Base-by-base conservation (phyloP, 2,113 vertebrate species). In the Ranitomeya imitator region DNA sequence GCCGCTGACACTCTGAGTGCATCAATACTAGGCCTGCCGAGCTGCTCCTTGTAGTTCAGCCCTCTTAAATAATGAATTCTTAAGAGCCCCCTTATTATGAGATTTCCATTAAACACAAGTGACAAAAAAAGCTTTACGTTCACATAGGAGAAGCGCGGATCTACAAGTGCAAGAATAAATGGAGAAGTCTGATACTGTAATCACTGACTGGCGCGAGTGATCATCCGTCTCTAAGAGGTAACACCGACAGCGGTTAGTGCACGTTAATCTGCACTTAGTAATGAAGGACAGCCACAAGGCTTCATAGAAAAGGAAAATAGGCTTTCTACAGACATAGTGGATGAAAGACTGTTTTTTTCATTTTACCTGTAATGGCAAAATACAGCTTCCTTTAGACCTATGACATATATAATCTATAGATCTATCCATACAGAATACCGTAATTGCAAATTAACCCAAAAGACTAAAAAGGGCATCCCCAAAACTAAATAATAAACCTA, bases 11-110 rank as follows among this genome's bases (percentile, higher is more conserved):
- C 90, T 92, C 92, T 93, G 91, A 92, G 91, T 91, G 90, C 90
- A 92, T 93, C 92, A 91, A 91, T 92, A 92, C 91, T 86, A 87
- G 73, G 90, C 92, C 90, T 89, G 90, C 86, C 89, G 92, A 92
- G 92, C 89, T 88, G 88, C 93, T 93, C 90, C 92, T 92, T 92
- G 79, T 92, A 90, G 91, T 86, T 86, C 89, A 91, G 90, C 92
- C 92, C 90, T 92, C 91, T 92, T 93, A 93, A 93, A 93, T 93
- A 90, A 92, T 91, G 91, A 91, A 93, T 92, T 92, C 91, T 92
- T 91, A 92, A 90, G 89, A 92, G 91, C 87, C 87, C 37, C 90
- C 90, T 92, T 91, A 91, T 89, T 92, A 92, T 89, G 92, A 91
- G 93, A 93, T 90, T 92, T 91, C 92, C 89, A 92, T 92, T 94